Percentiles rank a stretch among this genome's conserved stretches.
These are phyloP conservation scores for Lemur catta DNA, from an alignment of 2,797 vertebrate genomes.

Conservation along the genomic window DNA sequence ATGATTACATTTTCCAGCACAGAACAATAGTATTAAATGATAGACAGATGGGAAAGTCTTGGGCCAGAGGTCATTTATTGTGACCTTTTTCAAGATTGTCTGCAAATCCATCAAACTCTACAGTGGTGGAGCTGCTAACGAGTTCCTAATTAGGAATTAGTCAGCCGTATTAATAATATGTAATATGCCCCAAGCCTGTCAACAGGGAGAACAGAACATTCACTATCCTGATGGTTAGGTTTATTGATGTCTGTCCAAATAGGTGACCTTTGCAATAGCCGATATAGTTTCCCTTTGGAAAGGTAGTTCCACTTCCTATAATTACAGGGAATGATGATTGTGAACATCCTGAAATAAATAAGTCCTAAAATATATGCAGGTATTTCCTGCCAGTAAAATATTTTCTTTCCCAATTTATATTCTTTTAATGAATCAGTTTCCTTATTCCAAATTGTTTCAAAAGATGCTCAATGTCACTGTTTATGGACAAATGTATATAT, in stretches of 20 bases:
- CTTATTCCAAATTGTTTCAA: constrained; percentile 49
- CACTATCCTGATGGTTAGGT: constrained; percentile 27
- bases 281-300: constrained; percentile 1
- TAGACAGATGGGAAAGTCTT: constrained; percentile 67
- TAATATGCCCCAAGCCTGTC: constrained; percentile 73
- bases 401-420: background rate
- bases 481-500: background rate
- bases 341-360: background rate
- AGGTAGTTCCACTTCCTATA: background rate
- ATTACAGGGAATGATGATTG: background rate
- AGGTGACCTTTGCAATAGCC: constrained; percentile 41
- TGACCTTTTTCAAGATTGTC: constrained; percentile 70
- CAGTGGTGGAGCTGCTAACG: constrained; percentile 77
- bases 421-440: constrained; percentile 37
- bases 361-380: background rate
- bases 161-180: constrained; percentile 81
- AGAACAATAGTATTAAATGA: constrained; percentile 34
- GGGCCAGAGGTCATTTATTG: constrained; percentile 66
- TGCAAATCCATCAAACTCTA: constrained; percentile 80
- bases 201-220: constrained; percentile 59
- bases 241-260: constrained; percentile 62
- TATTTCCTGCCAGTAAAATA: background rate
- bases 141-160: constrained; percentile 84
- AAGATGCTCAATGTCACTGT: background rate
- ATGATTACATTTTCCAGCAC: background rate